Evolutionary conservation across 2,113 vertebrate genomes (phyloP).

Genomic region (Nematolebias whitei): DNA sequence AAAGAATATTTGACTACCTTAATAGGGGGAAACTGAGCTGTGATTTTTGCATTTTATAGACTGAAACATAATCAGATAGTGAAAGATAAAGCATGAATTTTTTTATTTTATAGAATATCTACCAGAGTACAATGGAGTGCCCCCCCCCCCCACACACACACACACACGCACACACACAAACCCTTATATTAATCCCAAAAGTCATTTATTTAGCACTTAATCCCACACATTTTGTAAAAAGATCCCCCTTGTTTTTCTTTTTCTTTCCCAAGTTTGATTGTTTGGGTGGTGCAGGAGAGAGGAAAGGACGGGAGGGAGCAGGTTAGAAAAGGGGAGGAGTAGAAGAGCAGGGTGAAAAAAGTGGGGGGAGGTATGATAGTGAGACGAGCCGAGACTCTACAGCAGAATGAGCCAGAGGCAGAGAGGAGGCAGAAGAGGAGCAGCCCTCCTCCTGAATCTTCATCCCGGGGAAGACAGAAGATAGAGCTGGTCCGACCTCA

Average conservation of each 20-base stretch:
- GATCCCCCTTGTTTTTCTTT: constrained; percentile 28
- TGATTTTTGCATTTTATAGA: not conserved
- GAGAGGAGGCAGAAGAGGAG: constrained; percentile 57
- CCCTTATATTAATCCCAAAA: too few species aligned
- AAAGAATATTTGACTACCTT: too few species aligned
- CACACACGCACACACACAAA: too few species aligned
- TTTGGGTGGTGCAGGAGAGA: constrained; percentile 28
- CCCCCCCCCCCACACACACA: too few species aligned
- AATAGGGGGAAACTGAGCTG: too few species aligned
- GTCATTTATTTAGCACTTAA: too few species aligned
- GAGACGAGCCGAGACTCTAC: constrained; percentile 61
- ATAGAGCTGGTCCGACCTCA: constrained; percentile 32
- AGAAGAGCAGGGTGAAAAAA: constrained; percentile 20
- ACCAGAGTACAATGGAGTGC: too few species aligned
- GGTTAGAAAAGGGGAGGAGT: constrained; percentile 63
- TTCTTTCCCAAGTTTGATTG: constrained; percentile 53
- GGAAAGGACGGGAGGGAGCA: constrained; percentile 39
- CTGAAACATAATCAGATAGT: not conserved
- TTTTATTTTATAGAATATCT: too few species aligned
- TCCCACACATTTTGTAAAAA: not conserved
- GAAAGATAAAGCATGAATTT: not conserved
- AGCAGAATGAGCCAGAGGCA: constrained; percentile 63
- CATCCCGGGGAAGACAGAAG: constrained; percentile 50
- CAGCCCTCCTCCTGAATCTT: constrained; percentile 55
- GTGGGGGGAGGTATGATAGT: constrained; percentile 71